Percentiles rank a stretch among this genome's conserved stretches.
Evolutionary conservation across 2,113 vertebrate genomes (phyloP).

Genomic region (Hippopotamus amphibius): DNA sequence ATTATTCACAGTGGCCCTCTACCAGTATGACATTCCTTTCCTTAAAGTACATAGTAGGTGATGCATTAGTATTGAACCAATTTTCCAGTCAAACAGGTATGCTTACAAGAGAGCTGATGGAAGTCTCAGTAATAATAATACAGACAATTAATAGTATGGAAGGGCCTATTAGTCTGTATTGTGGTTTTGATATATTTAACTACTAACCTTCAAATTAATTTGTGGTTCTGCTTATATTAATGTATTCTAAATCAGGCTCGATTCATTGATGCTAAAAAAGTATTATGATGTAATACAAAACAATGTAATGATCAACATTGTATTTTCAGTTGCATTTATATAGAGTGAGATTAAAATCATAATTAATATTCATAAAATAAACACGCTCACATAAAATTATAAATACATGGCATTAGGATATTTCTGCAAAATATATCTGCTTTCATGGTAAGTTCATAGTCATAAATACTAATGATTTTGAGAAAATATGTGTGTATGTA

Average conservation of each 20-base stretch:
- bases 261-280: constrained; percentile 72
- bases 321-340: constrained; percentile 78
- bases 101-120: constrained; percentile 67
- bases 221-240: constrained; percentile 73
- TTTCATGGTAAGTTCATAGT: constrained; percentile 37
- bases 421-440: constrained; percentile 57
- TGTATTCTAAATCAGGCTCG: constrained; percentile 79
- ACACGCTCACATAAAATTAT: constrained; percentile 79
- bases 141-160: constrained; percentile 48
- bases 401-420: constrained; percentile 63
- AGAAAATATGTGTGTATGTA: constrained; percentile 62
- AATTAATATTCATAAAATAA: constrained; percentile 88
- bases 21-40: not conserved
- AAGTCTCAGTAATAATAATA: constrained; percentile 64
- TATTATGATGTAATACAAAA: constrained; percentile 83
- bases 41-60: constrained; percentile 20
- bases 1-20: not conserved
- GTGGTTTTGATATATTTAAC: constrained; percentile 80
- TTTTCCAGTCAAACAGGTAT: constrained; percentile 59
- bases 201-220: constrained; percentile 83
- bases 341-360: constrained; percentile 70
- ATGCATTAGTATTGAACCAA: constrained; percentile 60
- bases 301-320: constrained; percentile 84
- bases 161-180: constrained; percentile 62
- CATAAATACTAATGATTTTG: constrained; percentile 61